Evolutionary conservation across 2,888 invertebrate species (phyloP).

Genomic region (Scaptomyza polygonia): DNA sequence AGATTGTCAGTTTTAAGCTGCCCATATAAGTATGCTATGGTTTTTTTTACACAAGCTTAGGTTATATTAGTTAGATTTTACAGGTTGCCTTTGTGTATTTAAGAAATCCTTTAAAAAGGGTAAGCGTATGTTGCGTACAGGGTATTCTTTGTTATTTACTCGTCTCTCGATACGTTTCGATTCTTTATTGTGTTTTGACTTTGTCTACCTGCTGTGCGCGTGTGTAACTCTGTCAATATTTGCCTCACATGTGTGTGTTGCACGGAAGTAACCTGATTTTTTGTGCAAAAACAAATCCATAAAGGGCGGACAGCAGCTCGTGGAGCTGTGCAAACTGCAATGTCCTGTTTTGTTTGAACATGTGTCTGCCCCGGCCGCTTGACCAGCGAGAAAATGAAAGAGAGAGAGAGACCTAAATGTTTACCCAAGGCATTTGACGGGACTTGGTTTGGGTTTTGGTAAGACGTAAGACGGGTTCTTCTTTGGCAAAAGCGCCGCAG

Average conservation of each 20-base stretch:
- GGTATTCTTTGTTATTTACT: slow-evolving; percentile 13
- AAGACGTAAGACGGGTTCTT: slow-evolving; percentile 15
- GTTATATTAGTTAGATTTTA: neutral
- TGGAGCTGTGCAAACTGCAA: slow-evolving; percentile 67
- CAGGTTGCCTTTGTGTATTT: neutral
- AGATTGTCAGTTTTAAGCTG: slow-evolving; percentile 18
- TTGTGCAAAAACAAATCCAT: slow-evolving; percentile 57
- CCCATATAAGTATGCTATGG: slow-evolving; percentile 20
- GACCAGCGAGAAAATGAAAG: slow-evolving; percentile 55
- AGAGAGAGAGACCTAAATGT: slow-evolving; percentile 38
- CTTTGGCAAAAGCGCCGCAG: slow-evolving; percentile 56
- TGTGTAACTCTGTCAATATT: slow-evolving; percentile 70
- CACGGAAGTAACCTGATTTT: slow-evolving; percentile 76
- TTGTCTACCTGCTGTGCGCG: slow-evolving; percentile 76
- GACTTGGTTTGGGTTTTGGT: neutral
- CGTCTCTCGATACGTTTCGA: slow-evolving; percentile 1
- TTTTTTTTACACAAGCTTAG: neutral
- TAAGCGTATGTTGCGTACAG: slow-evolving; percentile 17
- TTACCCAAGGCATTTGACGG: slow-evolving; percentile 58
- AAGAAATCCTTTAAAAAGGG: neutral
- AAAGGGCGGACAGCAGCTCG: slow-evolving; percentile 28
- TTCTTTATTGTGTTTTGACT: slow-evolving; percentile 21
- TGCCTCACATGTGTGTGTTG: slow-evolving; percentile 53
- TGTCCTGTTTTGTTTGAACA: slow-evolving; percentile 62
- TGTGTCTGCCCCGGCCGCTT: slow-evolving; percentile 62